Evolutionary conservation across 1,140 invertebrate species (phyloP), one percentile per base, ranked within the genome.

Genomic region (Trypoxylus dichotomus): DNA sequence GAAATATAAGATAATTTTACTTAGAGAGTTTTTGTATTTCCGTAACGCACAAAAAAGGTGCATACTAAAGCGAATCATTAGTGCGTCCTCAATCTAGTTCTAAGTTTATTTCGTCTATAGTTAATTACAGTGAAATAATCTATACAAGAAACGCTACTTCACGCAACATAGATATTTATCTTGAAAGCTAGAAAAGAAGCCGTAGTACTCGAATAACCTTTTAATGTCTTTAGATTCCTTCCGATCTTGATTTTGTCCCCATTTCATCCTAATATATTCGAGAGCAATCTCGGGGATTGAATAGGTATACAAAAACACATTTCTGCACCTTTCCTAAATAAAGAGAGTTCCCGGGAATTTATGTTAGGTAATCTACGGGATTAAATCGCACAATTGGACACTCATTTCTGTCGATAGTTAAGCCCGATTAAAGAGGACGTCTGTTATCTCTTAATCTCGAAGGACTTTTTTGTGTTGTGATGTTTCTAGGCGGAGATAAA

Each of bases 391-490:
- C 60, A 68, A 68, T 68, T 68, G 60, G 60, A 68, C 19, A 29
- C 60, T 68, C 60, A 29, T 68, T 68, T 29, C 60, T 68, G 60
- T 68, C 60, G 60, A 68, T 68, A 68, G 60, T 68, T 29, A 29
- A 68, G 13, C 60, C 60, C 60, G 60, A 68, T 68, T 68, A 68
- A 68, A 68, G 27, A 29, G 21, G 60, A 68, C 60, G 60, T 24
- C 60, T 68, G 60, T 68, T 68, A 68, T 68, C 60, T 68, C 19
- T 68, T 68, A 68, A 68, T 68, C 60, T 68, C 19, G 60, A 68
- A 68, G 60, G 60, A 68, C 5, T 68, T 68, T 63, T 68, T 68
- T 68, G 60, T 68, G 60, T 68, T 68, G 60, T 68, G 60, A 68
- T 68, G 60, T 68, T 68, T 68, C 60, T 68, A 68, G 60, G 60